Conservation (phyloP, 2,888 invertebrate genomes). For the Zygaena filipendulae region DNA sequence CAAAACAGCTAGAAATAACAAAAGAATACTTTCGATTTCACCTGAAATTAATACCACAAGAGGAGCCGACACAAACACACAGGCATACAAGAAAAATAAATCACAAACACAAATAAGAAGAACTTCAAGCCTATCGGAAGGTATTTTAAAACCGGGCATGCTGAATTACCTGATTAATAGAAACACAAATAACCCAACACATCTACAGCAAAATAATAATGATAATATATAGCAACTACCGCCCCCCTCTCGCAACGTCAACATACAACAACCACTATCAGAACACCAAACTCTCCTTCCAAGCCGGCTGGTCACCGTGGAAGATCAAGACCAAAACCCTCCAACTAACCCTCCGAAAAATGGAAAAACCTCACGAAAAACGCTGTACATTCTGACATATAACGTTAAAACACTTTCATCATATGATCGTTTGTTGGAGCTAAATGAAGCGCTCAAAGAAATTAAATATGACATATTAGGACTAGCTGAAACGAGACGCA, state of each 20-base stretch:
- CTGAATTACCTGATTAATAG: constrained; percentile 4
- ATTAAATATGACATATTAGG: constrained; percentile 2
- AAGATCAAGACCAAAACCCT: too few species aligned
- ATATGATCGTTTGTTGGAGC: neutral
- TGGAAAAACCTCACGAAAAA: neutral
- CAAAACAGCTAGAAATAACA: constrained; percentile 8
- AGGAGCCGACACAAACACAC: constrained; percentile 3
- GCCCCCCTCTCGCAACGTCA: constrained; percentile 1
- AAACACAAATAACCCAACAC: constrained; percentile 1
- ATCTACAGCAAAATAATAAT: constrained; percentile 2
- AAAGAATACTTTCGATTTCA: constrained; percentile 12
- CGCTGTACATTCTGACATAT: too few species aligned
- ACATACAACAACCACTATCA: constrained; percentile 1
- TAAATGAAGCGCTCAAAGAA: constrained; percentile 2
- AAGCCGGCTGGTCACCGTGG: neutral
- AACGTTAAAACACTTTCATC: constrained; percentile 1
- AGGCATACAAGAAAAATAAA: constrained; percentile 13
- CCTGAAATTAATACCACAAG: constrained; percentile 8
- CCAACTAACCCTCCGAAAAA: neutral
- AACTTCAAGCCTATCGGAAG: constrained; percentile 8
- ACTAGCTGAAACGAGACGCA: constrained; percentile 7
- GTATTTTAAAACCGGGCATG: constrained; percentile 6
- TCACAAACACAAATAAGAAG: constrained; percentile 7
- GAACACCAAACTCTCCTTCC: constrained; percentile 1
- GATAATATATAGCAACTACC: constrained; percentile 5